Evolutionary conservation across 2,888 invertebrate genomes (phyloP).

Genomic region (Plagodis dolabraria): DNA sequence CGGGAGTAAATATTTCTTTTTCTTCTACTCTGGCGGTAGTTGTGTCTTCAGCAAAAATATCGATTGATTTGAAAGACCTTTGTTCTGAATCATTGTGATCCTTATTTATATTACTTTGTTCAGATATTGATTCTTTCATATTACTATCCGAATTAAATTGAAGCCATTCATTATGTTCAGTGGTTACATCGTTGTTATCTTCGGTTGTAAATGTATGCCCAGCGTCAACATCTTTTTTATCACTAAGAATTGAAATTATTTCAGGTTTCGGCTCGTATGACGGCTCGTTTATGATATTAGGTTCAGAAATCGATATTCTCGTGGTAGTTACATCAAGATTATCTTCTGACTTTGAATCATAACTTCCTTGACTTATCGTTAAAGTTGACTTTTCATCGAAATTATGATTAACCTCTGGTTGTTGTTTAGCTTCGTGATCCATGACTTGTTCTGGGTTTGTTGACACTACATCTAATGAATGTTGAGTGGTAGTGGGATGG

Average conservation of each 20-base stretch:
- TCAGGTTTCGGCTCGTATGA: constrained; percentile 61
- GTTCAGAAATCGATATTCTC: constrained; percentile 54
- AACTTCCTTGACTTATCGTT: constrained; percentile 42
- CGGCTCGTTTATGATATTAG: constrained; percentile 55
- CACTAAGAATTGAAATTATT: constrained; percentile 54
- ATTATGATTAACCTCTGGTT: constrained; percentile 30
- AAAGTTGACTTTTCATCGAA: constrained; percentile 42
- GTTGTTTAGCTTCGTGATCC: constrained; percentile 15
- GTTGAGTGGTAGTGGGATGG: constrained; percentile 2
- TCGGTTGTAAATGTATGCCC: constrained; percentile 23
- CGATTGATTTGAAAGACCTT: constrained; percentile 59
- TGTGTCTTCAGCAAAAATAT: constrained; percentile 46
- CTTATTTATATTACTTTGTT: constrained; percentile 19
- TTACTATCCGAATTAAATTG: constrained; percentile 43
- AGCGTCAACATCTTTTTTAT: constrained; percentile 35
- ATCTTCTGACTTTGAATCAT: constrained; percentile 37
- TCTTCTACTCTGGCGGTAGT: constrained; percentile 35
- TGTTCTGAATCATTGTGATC: constrained; percentile 51
- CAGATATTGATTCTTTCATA: constrained; percentile 26
- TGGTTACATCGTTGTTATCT: constrained; percentile 40
- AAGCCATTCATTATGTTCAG: constrained; percentile 60
- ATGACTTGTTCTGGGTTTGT: constrained; percentile 26
- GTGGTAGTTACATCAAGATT: constrained; percentile 48
- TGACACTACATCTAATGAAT: constrained; percentile 12
- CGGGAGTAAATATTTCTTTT: neutral